A percentile compares a stretch with the other conserved stretches of the same genome.
phyloP scores from a whole-genome alignment of 2,888 invertebrate species.

The Cepaea hortensis region DNA sequence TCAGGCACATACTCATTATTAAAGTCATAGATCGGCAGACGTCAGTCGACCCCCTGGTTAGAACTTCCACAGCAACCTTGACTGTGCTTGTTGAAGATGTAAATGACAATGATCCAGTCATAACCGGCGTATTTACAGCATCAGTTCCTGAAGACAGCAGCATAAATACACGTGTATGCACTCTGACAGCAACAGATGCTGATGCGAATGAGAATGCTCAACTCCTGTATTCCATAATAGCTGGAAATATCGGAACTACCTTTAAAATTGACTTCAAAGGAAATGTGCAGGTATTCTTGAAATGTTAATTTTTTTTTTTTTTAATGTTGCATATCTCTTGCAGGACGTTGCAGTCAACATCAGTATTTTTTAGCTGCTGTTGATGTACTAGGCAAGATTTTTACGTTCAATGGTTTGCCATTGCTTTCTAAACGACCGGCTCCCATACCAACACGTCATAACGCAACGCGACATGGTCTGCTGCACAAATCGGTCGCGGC shows the following conservation, averaged over 20 bases:
- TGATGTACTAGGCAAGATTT: too few relatives aligned
- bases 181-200: slow-evolving; percentile 61
- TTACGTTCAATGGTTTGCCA: too few relatives aligned
- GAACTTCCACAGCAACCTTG: slow-evolving; percentile 60
- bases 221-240: slow-evolving; percentile 60
- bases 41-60: slow-evolving; percentile 44
- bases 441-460: too few relatives aligned
- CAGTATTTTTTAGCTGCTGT: too few relatives aligned
- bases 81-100: slow-evolving; percentile 62
- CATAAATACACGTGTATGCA: slow-evolving; percentile 58
- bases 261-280: slow-evolving; percentile 63
- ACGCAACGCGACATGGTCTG: too few relatives aligned
- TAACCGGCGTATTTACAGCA: slow-evolving; percentile 57
- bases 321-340: too few relatives aligned
- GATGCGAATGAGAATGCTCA: slow-evolving; percentile 60
- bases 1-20: slow-evolving; percentile 62
- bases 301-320: background rate
- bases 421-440: too few relatives aligned
- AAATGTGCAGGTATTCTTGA: slow-evolving; percentile 53
- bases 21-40: slow-evolving; percentile 61
- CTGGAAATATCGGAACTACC: slow-evolving; percentile 62
- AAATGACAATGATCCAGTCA: slow-evolving; percentile 67
- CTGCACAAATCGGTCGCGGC: too few relatives aligned
- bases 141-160: slow-evolving; percentile 60
- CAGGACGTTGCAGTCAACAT: too few relatives aligned